Conservation (phyloP, 2,113 vertebrate species). For the Oophaga pumilio region DNA sequence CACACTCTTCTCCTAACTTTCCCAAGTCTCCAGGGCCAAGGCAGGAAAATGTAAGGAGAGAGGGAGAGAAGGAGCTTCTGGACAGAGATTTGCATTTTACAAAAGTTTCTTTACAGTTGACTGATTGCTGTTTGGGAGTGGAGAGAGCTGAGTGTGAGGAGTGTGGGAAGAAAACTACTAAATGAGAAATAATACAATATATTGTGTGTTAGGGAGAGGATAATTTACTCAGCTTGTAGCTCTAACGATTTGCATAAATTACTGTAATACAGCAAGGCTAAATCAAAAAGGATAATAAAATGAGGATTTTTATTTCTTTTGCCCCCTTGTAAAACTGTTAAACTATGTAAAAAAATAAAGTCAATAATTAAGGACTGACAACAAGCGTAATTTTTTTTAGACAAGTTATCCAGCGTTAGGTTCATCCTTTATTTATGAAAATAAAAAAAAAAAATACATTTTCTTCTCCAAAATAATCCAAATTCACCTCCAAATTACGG, state of each 20-base stretch:
- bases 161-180: slow-evolving; percentile 11
- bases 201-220: background rate
- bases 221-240: background rate
- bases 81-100: slow-evolving; percentile 47
- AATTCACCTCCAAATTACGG: background rate
- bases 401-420: background rate
- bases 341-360: background rate
- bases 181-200: background rate
- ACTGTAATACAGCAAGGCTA: background rate
- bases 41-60: slow-evolving; percentile 37
- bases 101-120: slow-evolving; percentile 47
- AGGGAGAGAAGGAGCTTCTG: background rate
- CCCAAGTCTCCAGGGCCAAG: slow-evolving; percentile 28
- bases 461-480: background rate
- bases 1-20: slow-evolving; percentile 20
- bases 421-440: background rate
- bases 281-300: background rate
- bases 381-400: background rate
- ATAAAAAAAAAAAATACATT: background rate
- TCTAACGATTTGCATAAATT: background rate
- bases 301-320: background rate
- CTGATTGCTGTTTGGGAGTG: slow-evolving; percentile 28
- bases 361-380: background rate
- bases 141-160: slow-evolving; percentile 15
- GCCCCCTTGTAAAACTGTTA: background rate